Evolutionary conservation across 1,140 invertebrate species (phyloP).

Genomic region (Pseudobourletiella spinata): DNA sequence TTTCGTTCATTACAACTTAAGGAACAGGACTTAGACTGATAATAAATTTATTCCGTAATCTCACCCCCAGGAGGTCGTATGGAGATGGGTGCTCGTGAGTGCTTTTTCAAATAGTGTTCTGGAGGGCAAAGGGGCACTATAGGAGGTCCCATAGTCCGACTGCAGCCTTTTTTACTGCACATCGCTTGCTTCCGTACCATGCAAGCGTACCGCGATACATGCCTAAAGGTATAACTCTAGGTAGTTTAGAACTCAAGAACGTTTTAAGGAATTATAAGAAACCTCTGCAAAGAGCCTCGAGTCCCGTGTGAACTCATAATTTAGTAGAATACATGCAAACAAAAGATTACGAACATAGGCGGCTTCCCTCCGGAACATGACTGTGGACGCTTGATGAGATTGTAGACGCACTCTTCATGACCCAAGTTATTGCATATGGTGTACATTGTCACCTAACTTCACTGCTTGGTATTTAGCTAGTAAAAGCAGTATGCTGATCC

Average conservation of each 20-base stretch:
- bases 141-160: slow-evolving; percentile 26
- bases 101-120: slow-evolving; percentile 26
- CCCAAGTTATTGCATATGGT: slow-evolving; percentile 18
- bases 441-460: too few relatives aligned
- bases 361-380: slow-evolving; percentile 9
- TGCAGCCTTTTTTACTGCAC: slow-evolving; percentile 16
- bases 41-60: neutral
- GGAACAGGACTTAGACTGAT: too few relatives aligned
- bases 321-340: too few relatives aligned
- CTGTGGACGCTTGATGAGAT: slow-evolving; percentile 15
- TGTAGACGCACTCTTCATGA: slow-evolving; percentile 31
- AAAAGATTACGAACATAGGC: slow-evolving; percentile 29
- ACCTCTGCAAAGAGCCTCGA: too few relatives aligned
- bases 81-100: slow-evolving; percentile 25
- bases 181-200: slow-evolving; percentile 21
- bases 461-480: too few relatives aligned
- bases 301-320: too few relatives aligned
- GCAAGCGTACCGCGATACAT: slow-evolving; percentile 21
- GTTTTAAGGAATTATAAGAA: slow-evolving; percentile 3
- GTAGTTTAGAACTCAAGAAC: too few relatives aligned
- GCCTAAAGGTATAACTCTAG: slow-evolving; percentile 15
- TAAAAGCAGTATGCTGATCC: too few relatives aligned
- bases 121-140: slow-evolving; percentile 21
- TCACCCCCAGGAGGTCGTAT: slow-evolving; percentile 15
- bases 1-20: too few relatives aligned